Conservation (phyloP, 1,140 invertebrate species). For the Eurytemora carolleeae region DNA sequence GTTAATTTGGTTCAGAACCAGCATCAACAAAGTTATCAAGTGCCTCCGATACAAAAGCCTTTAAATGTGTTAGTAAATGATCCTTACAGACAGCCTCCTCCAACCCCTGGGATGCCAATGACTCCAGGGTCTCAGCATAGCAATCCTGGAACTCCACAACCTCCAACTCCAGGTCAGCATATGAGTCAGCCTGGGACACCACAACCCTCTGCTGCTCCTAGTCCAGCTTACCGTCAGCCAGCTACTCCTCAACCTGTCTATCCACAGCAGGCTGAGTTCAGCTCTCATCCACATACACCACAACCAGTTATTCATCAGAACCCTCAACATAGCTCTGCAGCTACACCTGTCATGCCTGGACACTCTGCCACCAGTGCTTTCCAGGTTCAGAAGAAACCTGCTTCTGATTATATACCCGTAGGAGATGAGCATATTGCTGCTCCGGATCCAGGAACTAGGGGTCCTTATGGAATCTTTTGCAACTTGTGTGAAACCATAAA, state of each 20-base stretch:
- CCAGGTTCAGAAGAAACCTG: neutral
- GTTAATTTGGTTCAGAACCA: neutral
- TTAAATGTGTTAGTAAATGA: neutral
- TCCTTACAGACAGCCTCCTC: neutral
- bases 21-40: neutral
- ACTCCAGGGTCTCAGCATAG: neutral
- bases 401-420: neutral
- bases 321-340: neutral
- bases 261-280: neutral
- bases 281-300: neutral
- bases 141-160: neutral
- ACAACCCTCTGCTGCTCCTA: neutral
- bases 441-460: neutral
- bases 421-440: neutral
- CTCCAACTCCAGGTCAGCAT: neutral
- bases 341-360: too few species aligned
- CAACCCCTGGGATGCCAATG: neutral
- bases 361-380: neutral
- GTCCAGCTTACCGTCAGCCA: neutral
- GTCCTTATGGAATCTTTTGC: constrained; percentile 9
- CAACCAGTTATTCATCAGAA: neutral
- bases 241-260: neutral
- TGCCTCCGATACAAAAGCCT: neutral
- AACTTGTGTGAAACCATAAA: neutral
- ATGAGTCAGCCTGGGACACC: neutral